Base-by-base conservation (phyloP, 2,797 vertebrate species). In the Threskiornis aethiopicus region DNA sequence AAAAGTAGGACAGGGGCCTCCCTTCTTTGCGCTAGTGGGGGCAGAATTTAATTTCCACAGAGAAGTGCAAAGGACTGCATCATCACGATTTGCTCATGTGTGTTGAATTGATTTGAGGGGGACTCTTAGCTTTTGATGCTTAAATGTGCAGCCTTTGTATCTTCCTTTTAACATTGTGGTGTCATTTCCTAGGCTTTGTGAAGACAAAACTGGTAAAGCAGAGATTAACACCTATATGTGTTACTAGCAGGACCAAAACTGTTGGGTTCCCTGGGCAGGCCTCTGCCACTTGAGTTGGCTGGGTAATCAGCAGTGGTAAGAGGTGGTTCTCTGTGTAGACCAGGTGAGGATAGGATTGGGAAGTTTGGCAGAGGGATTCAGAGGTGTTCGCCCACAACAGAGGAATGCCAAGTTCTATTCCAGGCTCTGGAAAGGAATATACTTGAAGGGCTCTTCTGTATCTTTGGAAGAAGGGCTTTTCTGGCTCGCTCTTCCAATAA, bases 141-240 rank as follows among this genome's bases (percentile, higher is more conserved):
- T 67, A 37, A 47, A 66, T 77, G 39, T 84, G 25, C 35, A 78
- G 57, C 33, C 51, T 64, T 85, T 62, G 7, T 59, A 28, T 39
- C 21, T 13, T 64, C 73, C 46, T 55, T 66, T 51, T 31, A 55
- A 67, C 7, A 1, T 7, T 26, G 16, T 10, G 0, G 0, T 65
- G 33, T 41, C 0, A 26, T 65, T 94, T 69, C 17, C 35, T 62
- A 31, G 24, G 35, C 21, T 86, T 65, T 73, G 39, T 25, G 35
- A 21, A 39, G 59, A 15, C 1, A 3, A 42, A 87, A 31, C 6
- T 35, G 39, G 22, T 65, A 62, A 72, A 82, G 33, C 37, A 65
- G 33, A 65, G 19, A 9, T 58, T 79, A 44, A 29, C 1, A 10
- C 12, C 9, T 51, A 2, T 4, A 3, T 29, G 5, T 16, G 8